phyloP scores from a whole-genome alignment of 1,140 invertebrate species.

The Proctacanthus coquilletti region DNA sequence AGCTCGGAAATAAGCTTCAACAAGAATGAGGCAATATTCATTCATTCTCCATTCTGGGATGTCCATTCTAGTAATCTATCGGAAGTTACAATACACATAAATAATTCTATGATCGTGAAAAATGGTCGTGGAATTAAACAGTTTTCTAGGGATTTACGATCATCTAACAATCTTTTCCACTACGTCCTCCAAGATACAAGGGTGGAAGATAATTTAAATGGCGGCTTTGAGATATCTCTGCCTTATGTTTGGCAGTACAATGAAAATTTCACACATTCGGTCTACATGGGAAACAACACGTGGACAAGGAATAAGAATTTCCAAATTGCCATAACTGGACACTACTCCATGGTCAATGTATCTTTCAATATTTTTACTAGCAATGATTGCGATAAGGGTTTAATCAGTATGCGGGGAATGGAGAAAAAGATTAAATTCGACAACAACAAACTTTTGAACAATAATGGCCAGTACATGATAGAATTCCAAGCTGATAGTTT shows the following conservation, averaged over 20 bases:
- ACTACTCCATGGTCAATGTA: slow-evolving; percentile 75
- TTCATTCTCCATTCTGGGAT: slow-evolving; percentile 73
- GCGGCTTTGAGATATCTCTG: slow-evolving; percentile 69
- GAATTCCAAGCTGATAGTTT: slow-evolving; percentile 84
- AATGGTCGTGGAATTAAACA: slow-evolving; percentile 76
- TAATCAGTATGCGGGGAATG: slow-evolving; percentile 84
- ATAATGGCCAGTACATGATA: slow-evolving; percentile 72
- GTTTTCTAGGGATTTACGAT: slow-evolving; percentile 73
- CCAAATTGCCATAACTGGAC: slow-evolving; percentile 70
- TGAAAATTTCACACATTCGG: slow-evolving; percentile 82
- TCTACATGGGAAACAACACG: slow-evolving; percentile 73
- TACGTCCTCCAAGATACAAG: slow-evolving; percentile 81
- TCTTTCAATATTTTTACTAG: slow-evolving; percentile 70
- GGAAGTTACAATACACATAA: slow-evolving; percentile 72
- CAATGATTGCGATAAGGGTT: slow-evolving; percentile 67
- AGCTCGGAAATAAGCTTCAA: slow-evolving; percentile 70
- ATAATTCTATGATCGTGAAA: slow-evolving; percentile 63
- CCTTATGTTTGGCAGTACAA: slow-evolving; percentile 93
- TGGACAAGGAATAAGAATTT: slow-evolving; percentile 79
- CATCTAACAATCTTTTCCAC: slow-evolving; percentile 89
- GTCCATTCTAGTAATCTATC: slow-evolving; percentile 65
- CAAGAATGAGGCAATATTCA: slow-evolving; percentile 57
- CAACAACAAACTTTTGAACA: slow-evolving; percentile 61
- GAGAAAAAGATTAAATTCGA: slow-evolving; percentile 85
- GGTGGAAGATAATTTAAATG: slow-evolving; percentile 64